Conservation (phyloP, 2,888 invertebrate species). For the Alitta virens region DNA sequence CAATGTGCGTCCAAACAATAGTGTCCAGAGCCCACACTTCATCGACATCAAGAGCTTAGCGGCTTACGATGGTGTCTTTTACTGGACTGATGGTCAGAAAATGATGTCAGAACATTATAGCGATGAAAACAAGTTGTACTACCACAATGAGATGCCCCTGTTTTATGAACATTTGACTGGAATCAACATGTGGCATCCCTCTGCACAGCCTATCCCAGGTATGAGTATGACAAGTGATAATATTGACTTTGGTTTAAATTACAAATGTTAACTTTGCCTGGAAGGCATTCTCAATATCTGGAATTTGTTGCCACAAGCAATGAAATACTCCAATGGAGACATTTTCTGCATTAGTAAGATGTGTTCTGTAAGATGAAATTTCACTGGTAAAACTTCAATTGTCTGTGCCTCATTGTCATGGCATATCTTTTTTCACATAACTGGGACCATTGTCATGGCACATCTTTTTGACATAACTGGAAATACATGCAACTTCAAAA, state of each 20-base stretch:
- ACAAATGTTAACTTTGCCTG: too few relatives aligned
- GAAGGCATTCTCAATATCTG: too few relatives aligned
- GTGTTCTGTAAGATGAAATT: not conserved
- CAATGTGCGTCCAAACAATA: conserved; percentile 66
- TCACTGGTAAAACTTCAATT: not conserved
- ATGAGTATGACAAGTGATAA: too few relatives aligned
- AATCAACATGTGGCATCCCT: conserved; percentile 65
- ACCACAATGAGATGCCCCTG: conserved; percentile 66
- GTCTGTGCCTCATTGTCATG: not conserved
- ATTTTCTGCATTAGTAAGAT: not conserved
- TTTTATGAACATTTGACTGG: conserved; percentile 61
- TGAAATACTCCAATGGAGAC: too few relatives aligned
- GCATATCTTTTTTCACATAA: not conserved
- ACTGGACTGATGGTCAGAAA: conserved; percentile 75
- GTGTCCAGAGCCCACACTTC: conserved; percentile 73
- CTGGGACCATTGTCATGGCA: not conserved
- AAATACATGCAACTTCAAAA: too few relatives aligned
- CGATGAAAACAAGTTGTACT: conserved; percentile 69
- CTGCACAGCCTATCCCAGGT: conserved; percentile 68
- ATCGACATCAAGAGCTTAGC: conserved; percentile 74
- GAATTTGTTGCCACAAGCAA: too few relatives aligned
- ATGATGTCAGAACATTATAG: conserved; percentile 74
- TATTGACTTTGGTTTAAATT: too few relatives aligned
- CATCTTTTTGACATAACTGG: not conserved
- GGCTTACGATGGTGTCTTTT: conserved; percentile 67